Base-by-base conservation (phyloP, 1,140 invertebrate species). In the Lucilia cuprina region DNA sequence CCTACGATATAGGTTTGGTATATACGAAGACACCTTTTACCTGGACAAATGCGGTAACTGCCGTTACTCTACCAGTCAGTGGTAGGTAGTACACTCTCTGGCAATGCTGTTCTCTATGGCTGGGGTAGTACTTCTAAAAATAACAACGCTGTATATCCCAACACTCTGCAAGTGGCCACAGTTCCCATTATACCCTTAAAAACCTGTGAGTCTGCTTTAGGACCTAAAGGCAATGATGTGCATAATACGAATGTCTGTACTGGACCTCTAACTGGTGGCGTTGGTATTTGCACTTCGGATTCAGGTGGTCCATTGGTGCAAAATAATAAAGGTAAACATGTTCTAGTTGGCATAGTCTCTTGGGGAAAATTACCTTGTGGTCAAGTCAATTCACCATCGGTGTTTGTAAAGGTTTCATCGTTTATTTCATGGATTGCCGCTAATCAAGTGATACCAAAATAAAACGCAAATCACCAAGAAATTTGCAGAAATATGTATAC, bases 381-480 rank as follows among this genome's bases (percentile, higher is more conserved):
- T 2, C 91, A 91, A 49, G 87, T 87, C 83, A 93, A 93, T 34
- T 93, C 94, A 0, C 95, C 95, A 0, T 94, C 95, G 0, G 94
- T 96, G 0, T 96, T 95, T 88, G 94, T 95, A 0, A 93, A 93
- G 87, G 94, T 96, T 0, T 93, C 94, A 1, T 91, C 92, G 9
- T 95, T 93, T 86, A 89, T 93, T n/a, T 89, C 92, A 30, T 93
- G 95, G 95, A 95, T 96, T 83, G 70, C 85, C 2, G 0, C 82
- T 3, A 88, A 90, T 70, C 88, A 90, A 85, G 84, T 85, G 25
- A 75, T 82, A 12, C 70, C 70, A 21, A 60, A 35, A 30, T 78
- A 2, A 41, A 30, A 30, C 25, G 25, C 3, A 30, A 30, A 30
- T 30, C 25, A 30, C 3, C 25, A 30, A 30, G 25, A 30, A 30